Percentiles rank a stretch among this genome's conserved stretches.
These are phyloP conservation scores for Clistopyga incitator DNA, from an alignment of 2,888 invertebrate species.

Conservation along the genomic window DNA sequence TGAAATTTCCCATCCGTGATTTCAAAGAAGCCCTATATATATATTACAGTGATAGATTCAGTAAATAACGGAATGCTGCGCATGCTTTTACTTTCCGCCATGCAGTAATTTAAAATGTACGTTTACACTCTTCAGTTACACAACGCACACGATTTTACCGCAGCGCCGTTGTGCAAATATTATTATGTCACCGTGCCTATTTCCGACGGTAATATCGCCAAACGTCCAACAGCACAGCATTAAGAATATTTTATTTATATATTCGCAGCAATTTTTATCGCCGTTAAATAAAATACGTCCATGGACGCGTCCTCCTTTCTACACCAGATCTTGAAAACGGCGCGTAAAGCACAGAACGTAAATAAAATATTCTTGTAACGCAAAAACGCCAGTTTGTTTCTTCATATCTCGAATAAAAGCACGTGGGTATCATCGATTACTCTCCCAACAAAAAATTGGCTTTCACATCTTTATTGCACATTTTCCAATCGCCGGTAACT, in stretches of 20 bases:
- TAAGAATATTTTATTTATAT: neutral
- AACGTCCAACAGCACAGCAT: neutral
- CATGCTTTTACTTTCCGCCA: slow-evolving; percentile 15
- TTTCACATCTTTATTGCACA: slow-evolving; percentile 3
- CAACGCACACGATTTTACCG: slow-evolving; percentile 6
- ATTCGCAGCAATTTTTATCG: slow-evolving; percentile 7
- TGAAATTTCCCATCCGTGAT: neutral
- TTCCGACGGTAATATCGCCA: neutral
- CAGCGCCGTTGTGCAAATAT: neutral
- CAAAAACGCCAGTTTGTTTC: neutral
- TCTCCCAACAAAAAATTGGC: neutral
- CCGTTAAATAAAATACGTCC: neutral
- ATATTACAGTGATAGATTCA: slow-evolving; percentile 3
- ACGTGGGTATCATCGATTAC: neutral
- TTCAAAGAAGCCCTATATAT: neutral
- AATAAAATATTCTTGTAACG: neutral
- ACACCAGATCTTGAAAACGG: neutral
- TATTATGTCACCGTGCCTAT: neutral
- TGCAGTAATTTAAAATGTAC: slow-evolving; percentile 4
- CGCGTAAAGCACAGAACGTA: neutral
- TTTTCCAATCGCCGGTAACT: neutral
- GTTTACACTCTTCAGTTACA: slow-evolving; percentile 28
- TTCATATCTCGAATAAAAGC: neutral
- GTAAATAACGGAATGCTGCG: slow-evolving; percentile 29
- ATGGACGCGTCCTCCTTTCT: slow-evolving; percentile 16